Base-by-base conservation (phyloP, 53 echinoderm and acorn worm genomes). In the Holothuria scabra region DNA sequence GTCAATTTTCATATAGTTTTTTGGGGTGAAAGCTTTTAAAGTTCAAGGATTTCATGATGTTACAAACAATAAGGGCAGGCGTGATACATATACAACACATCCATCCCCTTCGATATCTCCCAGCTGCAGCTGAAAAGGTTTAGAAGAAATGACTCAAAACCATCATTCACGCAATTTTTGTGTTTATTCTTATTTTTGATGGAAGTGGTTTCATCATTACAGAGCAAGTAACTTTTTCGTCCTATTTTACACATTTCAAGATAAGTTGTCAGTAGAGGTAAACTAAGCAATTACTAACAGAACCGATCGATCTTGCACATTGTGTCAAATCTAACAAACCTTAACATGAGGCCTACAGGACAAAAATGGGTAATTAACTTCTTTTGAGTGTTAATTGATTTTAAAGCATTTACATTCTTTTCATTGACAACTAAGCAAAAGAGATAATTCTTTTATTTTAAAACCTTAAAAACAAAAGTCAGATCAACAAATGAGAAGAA, bases 221-320 rank as follows among this genome's bases (percentile, higher is more conserved):
- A 34, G 72, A 72, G 72, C 72, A 72, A 44, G 48, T 72, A 52
- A 52, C 52, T 52, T 52, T 72, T 67, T 72, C 72, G 24, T 72
- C 72, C 44, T 72, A 72, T 72, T 72, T 72, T 72, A 72, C 72
- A 72, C 72, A 72, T 72, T 72, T 72, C 24, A 72, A 72, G 72
- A 72, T 72, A 72, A 72, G 37, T 72, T 65, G 22, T 44, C 44
- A 46, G 48, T 46, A 38, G 46, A 72, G 72, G 21, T 72, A 72
- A 72, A 72, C 37, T 23, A 46, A 72, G 72, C 72, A 72, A 72
- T n/a, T 4, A 72, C 72, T 72, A 72, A 48, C n/a, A 48, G 48
- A 72, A 28, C 72, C 21, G 49, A 72, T 25, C 10, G 44, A 24
- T 72, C 44, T 72, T 72, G 72, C 72, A 72, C 72, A 72, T 72